Evolutionary conservation across 2,113 vertebrate species (phyloP).

Genomic region (Protobothrops flavoviridis): DNA sequence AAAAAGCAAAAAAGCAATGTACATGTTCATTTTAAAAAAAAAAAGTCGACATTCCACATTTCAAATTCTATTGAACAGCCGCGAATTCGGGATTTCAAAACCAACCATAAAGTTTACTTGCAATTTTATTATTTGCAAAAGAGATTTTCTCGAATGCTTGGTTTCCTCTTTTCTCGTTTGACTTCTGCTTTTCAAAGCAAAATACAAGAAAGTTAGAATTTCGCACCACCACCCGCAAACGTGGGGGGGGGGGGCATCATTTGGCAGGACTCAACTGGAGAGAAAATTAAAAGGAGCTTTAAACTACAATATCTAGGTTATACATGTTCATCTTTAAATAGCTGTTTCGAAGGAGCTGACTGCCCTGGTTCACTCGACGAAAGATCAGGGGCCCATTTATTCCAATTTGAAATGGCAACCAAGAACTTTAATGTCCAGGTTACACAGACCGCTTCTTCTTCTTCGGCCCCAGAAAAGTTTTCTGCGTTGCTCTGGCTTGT

Average conservation of each 20-base stretch:
- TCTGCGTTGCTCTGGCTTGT: neutral
- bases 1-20: slow-evolving; percentile 70
- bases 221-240: neutral
- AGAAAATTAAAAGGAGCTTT: neutral
- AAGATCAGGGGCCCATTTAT: too few relatives aligned
- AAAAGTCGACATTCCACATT: slow-evolving; percentile 49
- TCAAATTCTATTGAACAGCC: slow-evolving; percentile 70
- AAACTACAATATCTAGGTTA: neutral
- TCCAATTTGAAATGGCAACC: neutral
- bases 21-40: slow-evolving; percentile 73
- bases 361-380: neutral
- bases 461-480: neutral
- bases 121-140: neutral
- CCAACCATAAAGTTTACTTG: slow-evolving; percentile 37
- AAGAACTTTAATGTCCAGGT: neutral
- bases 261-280: neutral
- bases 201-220: neutral
- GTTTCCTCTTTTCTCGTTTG: slow-evolving; percentile 22
- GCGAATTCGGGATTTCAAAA: slow-evolving; percentile 65
- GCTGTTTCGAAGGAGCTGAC: neutral
- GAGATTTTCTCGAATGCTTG: neutral
- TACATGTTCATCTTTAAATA: neutral
- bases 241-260: neutral
- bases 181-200: slow-evolving; percentile 11
- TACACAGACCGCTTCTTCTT: neutral